Evolutionary conservation across 2,113 vertebrate genomes (phyloP).

Genomic region (Laticauda laticaudata): DNA sequence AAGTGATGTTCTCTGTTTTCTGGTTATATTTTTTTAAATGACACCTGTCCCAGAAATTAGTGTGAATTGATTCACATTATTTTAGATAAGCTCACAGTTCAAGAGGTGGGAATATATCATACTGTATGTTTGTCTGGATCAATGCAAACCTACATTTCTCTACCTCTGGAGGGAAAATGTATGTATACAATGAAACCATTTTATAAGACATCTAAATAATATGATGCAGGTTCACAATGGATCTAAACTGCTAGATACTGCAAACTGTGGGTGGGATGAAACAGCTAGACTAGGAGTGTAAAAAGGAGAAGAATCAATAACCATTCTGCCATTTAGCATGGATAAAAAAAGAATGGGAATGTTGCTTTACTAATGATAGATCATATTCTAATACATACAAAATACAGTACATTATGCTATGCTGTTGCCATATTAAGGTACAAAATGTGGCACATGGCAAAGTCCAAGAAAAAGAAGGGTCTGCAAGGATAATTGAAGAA

Average conservation of each 20-base stretch:
- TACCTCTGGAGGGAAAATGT: slow-evolving; percentile 45
- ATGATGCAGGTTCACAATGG: slow-evolving; percentile 42
- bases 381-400: slow-evolving; percentile 22
- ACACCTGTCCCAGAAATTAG: slow-evolving; percentile 56
- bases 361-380: slow-evolving; percentile 12
- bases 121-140: slow-evolving; percentile 48
- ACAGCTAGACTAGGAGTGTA: neutral
- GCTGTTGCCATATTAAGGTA: slow-evolving; percentile 24
- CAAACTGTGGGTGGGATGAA: slow-evolving; percentile 31
- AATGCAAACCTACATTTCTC: slow-evolving; percentile 49
- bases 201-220: slow-evolving; percentile 57
- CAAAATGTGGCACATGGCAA: slow-evolving; percentile 46
- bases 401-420: slow-evolving; percentile 42
- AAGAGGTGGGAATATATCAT: slow-evolving; percentile 50
- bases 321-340: slow-evolving; percentile 4
- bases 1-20: slow-evolving; percentile 65
- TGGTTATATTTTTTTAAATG: slow-evolving; percentile 46
- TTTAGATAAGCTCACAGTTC: slow-evolving; percentile 56
- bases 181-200: slow-evolving; percentile 42
- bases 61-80: slow-evolving; percentile 63
- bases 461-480: slow-evolving; percentile 18
- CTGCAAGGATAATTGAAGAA: slow-evolving; percentile 33
- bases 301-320: neutral
- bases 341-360: neutral
- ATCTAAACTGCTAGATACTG: slow-evolving; percentile 43